These are phyloP conservation scores for Cosmorhoe ocellata DNA, from an alignment of 2,888 invertebrate genomes.

Conservation along the genomic window DNA sequence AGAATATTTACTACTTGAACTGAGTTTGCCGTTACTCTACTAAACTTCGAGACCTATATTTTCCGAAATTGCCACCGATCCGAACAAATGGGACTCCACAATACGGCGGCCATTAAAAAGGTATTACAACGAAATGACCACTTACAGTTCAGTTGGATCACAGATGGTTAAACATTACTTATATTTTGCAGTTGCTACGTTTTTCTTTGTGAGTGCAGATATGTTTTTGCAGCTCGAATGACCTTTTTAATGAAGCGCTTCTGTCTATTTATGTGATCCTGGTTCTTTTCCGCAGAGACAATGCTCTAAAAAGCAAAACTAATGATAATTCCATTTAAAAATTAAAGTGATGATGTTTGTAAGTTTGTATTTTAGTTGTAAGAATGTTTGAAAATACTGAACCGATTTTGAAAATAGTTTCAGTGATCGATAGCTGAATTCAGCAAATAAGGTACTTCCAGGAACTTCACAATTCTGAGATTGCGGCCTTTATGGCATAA, in stretches of 20 bases:
- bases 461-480: no score
- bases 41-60: constrained; percentile 27
- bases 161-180: constrained; percentile 23
- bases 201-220: constrained; percentile 10
- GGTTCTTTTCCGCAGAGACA: neutral
- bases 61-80: constrained; percentile 29
- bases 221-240: constrained; percentile 1
- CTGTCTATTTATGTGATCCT: neutral
- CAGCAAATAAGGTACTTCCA: no score
- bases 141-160: constrained; percentile 26
- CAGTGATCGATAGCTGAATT: no score
- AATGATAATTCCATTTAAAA: no score
- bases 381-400: no score
- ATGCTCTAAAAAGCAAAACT: no score
- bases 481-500: no score
- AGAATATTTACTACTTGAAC: neutral
- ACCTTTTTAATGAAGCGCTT: neutral
- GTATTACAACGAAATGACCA: constrained; percentile 44
- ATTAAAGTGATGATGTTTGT: no score
- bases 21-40: constrained; percentile 12
- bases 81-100: constrained; percentile 38
- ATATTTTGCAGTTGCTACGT: constrained; percentile 26
- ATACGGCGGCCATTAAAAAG: constrained; percentile 47
- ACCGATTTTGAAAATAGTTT: no score
- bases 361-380: no score